Conservation (phyloP, 2,113 vertebrate genomes). For the Sinocyclocheilus anshuiensis region DNA sequence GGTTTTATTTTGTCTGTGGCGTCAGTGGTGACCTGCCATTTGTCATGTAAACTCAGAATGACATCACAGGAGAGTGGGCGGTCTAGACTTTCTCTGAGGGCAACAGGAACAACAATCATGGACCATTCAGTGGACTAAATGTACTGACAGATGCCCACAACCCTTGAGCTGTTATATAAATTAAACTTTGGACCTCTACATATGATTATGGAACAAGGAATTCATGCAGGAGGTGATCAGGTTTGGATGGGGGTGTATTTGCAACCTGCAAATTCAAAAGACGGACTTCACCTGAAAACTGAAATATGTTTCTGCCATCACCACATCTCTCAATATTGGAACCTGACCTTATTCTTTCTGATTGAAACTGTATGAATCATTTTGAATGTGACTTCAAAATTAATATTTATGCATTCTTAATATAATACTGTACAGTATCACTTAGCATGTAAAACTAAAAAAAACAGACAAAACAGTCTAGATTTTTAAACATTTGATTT, state of each 20-base stretch:
- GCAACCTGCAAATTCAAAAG: background rate
- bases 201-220: background rate
- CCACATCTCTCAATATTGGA: no score
- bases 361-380: no score
- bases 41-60: slow-evolving; percentile 31
- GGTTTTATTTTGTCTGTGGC: slow-evolving; percentile 4
- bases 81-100: background rate
- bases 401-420: no score
- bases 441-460: no score
- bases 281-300: background rate
- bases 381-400: no score
- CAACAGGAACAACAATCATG: background rate
- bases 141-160: background rate
- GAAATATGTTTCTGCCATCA: background rate
- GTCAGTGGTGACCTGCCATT: slow-evolving; percentile 33
- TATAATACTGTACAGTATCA: no score
- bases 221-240: background rate
- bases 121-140: background rate
- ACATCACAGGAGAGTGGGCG: slow-evolving; percentile 12
- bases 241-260: background rate
- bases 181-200: background rate
- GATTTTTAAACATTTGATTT: no score
- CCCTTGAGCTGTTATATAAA: background rate
- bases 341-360: no score
- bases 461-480: no score